Evolutionary conservation across 1,140 invertebrate species (phyloP), one percentile per base, ranked within the genome.

Genomic region (Pachypeltis micranthus): DNA sequence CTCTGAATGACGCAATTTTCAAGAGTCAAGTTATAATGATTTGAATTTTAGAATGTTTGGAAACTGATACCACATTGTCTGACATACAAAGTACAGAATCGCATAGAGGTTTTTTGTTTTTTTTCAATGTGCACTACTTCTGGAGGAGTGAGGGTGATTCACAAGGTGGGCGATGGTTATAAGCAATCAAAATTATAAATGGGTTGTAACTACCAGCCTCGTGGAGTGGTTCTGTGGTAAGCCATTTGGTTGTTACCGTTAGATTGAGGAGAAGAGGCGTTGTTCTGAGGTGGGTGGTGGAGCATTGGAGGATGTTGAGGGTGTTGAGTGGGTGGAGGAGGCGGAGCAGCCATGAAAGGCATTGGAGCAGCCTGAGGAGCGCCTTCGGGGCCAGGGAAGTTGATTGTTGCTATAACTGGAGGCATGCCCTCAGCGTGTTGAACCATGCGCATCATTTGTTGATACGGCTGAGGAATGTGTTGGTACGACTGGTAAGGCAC

Each of bases 381-480:
- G 7, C 16, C 7, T 16, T 39, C 31, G 31, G 31, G 31, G 7
- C 31, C 31, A 16, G 31, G 31, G 31, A 39, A 39, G 31, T 39
- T 39, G 31, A 39, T 39, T 7, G 31, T 39, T 7, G 31, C 31
- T 7, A 39, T 39, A 7, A 39, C 16, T 16, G 31, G 31, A 39
- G 31, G 7, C 31, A 39, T 39, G 16, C 7, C 31, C 7, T 39
- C 31, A 16, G 7, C 31, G 31, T 39, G 31, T 16, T 39, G 31
- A 7, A 39, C 31, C 31, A 39, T 39, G 16, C 31, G 31, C 7
- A 39, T 16, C 31, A 39, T 39, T 56, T 70, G 69, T 60, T 69
- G 70, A 61, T 71, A 70, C 4, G 76, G 76, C 60, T 77, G 75
- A 44, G 73, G 73, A 29, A 74, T 71, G 63, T 76, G 75, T n/a